These are phyloP conservation scores for Bryconaethiops microstoma DNA, from an alignment of 2,797 vertebrate species.

Conservation along the genomic window DNA sequence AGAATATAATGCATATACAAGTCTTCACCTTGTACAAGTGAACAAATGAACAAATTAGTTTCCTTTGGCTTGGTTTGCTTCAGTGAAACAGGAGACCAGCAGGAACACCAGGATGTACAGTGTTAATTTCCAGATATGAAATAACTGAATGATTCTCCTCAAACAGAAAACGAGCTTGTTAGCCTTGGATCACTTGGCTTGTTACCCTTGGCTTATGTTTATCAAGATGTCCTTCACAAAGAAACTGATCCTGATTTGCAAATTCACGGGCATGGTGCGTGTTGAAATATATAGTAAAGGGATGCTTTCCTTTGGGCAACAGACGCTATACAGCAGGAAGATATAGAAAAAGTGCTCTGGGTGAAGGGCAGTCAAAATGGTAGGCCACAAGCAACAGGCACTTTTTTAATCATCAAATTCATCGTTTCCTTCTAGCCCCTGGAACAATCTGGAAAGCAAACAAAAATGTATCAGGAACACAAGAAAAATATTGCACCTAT, in stretches of 20 bases:
- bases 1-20: background rate
- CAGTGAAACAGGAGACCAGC: background rate
- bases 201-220: background rate
- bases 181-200: too few relatives aligned
- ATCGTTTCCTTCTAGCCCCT: constrained; percentile 74
- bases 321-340: constrained; percentile 8
- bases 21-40: background rate
- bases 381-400: constrained; percentile 31
- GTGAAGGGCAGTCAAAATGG: constrained; percentile 68
- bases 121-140: background rate
- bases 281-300: background rate
- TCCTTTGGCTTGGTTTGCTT: background rate
- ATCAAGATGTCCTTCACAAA: background rate
- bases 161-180: background rate
- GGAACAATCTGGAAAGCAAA: constrained; percentile 74
- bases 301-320: background rate
- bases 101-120: background rate
- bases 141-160: background rate
- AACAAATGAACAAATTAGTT: background rate
- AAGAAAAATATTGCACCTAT: background rate
- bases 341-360: constrained; percentile 2
- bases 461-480: background rate
- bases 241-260: background rate
- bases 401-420: constrained; percentile 73
- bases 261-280: background rate